Percentiles rank a stretch among this genome's conserved stretches.
These are phyloP conservation scores for Melanotus villosus DNA, from an alignment of 2,888 invertebrate genomes.

Conservation along the genomic window DNA sequence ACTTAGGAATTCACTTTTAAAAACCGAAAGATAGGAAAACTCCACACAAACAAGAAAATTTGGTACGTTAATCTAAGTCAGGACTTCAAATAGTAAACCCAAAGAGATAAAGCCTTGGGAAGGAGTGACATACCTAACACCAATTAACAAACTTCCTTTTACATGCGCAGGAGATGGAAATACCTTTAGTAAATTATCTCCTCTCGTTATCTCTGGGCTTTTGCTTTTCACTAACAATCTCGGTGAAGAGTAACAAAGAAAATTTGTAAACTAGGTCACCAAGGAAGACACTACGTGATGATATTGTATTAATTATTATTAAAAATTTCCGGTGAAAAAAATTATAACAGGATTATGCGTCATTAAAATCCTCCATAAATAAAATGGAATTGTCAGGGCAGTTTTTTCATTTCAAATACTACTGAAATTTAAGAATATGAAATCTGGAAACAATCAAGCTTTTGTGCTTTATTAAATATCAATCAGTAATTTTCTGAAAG, in stretches of 20 bases:
- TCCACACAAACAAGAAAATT: too few relatives aligned
- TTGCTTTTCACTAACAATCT: background rate
- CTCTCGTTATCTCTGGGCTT: background rate
- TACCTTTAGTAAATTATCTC: constrained; percentile 18
- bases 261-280: background rate
- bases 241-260: background rate
- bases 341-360: background rate
- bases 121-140: constrained; percentile 19
- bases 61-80: too few relatives aligned
- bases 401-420: too few relatives aligned
- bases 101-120: constrained; percentile 30
- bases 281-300: background rate
- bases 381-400: too few relatives aligned
- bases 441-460: too few relatives aligned
- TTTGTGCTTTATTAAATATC: too few relatives aligned
- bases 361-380: too few relatives aligned
- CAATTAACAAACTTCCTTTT: constrained; percentile 19
- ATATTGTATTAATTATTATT: background rate
- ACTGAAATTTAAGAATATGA: too few relatives aligned
- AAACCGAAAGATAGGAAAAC: too few relatives aligned
- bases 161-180: background rate
- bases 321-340: background rate
- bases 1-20: too few relatives aligned
- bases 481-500: too few relatives aligned
- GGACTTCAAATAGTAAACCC: too few relatives aligned